phyloP scores from a whole-genome alignment of 2,888 invertebrate genomes.

The Acanthosepion pharaonis region DNA sequence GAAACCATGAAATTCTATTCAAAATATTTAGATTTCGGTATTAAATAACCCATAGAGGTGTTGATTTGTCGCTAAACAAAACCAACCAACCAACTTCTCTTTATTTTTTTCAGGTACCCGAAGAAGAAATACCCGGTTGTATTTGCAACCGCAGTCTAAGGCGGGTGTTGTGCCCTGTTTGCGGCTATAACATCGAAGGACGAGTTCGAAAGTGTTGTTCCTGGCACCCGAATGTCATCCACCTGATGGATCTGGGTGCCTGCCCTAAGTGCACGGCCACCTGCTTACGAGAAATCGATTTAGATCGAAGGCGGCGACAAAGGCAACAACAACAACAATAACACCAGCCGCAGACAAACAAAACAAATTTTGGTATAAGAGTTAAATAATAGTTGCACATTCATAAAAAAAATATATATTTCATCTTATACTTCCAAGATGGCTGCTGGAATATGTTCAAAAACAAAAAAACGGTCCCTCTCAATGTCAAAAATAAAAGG shows the following conservation, averaged over 20 bases:
- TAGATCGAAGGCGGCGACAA: not conserved
- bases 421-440: not conserved
- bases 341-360: not conserved
- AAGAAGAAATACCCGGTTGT: constrained; percentile 51
- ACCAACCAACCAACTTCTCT: no score
- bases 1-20: no score
- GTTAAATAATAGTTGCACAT: not conserved
- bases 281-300: constrained; percentile 56
- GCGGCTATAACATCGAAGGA: constrained; percentile 62
- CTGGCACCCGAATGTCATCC: constrained; percentile 60
- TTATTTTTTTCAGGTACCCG: not conserved
- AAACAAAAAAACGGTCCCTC: not conserved
- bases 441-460: not conserved
- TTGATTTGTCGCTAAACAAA: no score
- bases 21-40: no score
- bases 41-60: no score
- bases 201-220: constrained; percentile 58
- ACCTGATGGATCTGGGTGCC: constrained; percentile 61
- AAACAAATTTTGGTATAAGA: not conserved
- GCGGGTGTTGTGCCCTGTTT: constrained; percentile 62
- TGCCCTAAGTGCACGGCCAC: constrained; percentile 61
- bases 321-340: not conserved
- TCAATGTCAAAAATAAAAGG: not conserved
- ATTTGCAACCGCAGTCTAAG: constrained; percentile 60
- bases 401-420: not conserved